These are phyloP conservation scores for Thalassaphorura encarpata DNA, from an alignment of 1,140 invertebrate species.

Conservation along the genomic window DNA sequence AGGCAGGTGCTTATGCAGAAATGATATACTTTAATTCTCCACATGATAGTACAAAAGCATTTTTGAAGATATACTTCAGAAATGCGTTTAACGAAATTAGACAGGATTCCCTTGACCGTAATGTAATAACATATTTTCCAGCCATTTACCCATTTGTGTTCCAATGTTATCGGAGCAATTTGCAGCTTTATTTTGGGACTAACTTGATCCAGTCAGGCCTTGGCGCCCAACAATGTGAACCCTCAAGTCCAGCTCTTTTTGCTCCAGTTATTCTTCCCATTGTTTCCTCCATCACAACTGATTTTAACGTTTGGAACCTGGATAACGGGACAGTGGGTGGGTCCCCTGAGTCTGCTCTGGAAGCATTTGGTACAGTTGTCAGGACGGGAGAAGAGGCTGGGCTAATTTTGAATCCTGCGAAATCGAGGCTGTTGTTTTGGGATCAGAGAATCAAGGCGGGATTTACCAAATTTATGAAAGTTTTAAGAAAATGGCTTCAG, in stretches of 20 bases:
- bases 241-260: background rate
- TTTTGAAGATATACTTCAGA: background rate
- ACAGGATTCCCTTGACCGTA: background rate
- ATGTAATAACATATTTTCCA: background rate
- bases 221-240: background rate
- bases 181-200: background rate
- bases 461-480: no score
- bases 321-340: no score
- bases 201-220: background rate
- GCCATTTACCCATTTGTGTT: background rate
- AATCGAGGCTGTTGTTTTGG: no score
- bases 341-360: no score
- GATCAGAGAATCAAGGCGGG: no score
- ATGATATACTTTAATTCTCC: background rate
- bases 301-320: no score
- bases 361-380: no score
- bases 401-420: no score
- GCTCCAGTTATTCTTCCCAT: no score
- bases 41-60: background rate
- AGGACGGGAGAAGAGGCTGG: no score
- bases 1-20: background rate
- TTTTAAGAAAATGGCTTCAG: no score
- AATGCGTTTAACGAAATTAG: slow-evolving; percentile 5
- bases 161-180: background rate
- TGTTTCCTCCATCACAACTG: no score